Evolutionary conservation across 2,888 invertebrate genomes (phyloP).

Genomic region (Noctua comes): DNA sequence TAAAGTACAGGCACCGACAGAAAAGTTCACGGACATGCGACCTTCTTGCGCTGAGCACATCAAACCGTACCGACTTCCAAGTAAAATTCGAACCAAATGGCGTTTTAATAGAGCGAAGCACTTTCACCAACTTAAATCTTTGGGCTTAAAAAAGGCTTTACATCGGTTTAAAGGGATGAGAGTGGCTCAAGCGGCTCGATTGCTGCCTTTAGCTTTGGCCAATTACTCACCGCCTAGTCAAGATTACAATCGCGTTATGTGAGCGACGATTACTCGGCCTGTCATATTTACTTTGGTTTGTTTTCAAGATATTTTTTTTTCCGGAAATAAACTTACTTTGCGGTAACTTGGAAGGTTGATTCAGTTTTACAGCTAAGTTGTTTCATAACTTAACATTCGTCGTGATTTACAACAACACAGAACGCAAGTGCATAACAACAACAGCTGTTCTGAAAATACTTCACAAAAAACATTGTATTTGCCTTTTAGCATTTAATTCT

Average conservation of each 20-base stretch:
- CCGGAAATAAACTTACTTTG: slow-evolving; percentile 9
- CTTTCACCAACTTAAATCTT: slow-evolving; percentile 90
- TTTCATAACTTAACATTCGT: neutral
- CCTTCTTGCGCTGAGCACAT: slow-evolving; percentile 60
- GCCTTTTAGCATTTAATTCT: neutral
- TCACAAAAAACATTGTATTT: neutral
- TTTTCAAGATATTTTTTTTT: slow-evolving; percentile 62
- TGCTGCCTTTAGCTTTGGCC: slow-evolving; percentile 86
- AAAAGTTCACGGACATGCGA: slow-evolving; percentile 58
- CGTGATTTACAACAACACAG: neutral
- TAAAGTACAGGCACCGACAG: slow-evolving; percentile 23
- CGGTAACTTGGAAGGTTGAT: neutral
- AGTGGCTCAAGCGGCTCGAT: slow-evolving; percentile 86
- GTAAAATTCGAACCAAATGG: slow-evolving; percentile 83
- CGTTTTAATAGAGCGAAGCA: slow-evolving; percentile 89
- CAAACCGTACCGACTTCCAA: slow-evolving; percentile 69
- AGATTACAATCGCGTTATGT: slow-evolving; percentile 82
- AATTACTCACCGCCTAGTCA: slow-evolving; percentile 86
- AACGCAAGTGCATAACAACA: neutral
- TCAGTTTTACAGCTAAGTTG: neutral
- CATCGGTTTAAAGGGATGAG: slow-evolving; percentile 89
- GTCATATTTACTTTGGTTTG: slow-evolving; percentile 70
- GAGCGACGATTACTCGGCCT: slow-evolving; percentile 69
- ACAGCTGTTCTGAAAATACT: neutral
- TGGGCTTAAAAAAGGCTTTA: slow-evolving; percentile 90